Conservation (phyloP, 2,888 invertebrate genomes). For the Calameuta filiformis region DNA sequence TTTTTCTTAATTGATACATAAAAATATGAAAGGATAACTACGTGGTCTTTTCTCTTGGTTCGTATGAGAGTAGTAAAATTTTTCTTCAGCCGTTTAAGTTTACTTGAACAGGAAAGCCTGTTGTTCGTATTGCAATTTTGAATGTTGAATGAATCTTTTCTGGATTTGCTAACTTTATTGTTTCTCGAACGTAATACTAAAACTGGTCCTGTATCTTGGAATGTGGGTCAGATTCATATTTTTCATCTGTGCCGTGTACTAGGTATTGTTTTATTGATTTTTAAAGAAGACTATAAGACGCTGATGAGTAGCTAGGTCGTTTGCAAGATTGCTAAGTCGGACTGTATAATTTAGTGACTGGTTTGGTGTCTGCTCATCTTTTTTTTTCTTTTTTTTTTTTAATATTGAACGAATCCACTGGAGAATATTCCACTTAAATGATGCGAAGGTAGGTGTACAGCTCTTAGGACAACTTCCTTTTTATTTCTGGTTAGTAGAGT, state of each 20-base stretch:
- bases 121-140: neutral
- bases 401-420: neutral
- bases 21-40: neutral
- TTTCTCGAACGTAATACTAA: neutral
- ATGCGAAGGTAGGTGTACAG: too few species aligned
- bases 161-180: neutral
- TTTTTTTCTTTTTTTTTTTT: neutral
- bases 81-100: neutral
- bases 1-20: neutral
- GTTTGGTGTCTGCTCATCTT: neutral
- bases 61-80: neutral
- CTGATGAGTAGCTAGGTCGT: neutral
- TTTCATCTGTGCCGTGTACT: neutral
- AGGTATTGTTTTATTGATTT: neutral
- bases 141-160: neutral
- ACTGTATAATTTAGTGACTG: neutral
- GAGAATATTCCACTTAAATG: too few species aligned
- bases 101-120: neutral
- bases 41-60: neutral
- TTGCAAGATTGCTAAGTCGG: neutral
- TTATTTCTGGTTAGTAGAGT: neutral
- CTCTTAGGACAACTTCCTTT: neutral
- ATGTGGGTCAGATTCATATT: neutral
- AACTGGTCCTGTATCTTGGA: neutral
- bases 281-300: neutral